These are phyloP conservation scores for Trissoscelio sp. DNA, from an alignment of 2,888 invertebrate species.

Conservation along the genomic window DNA sequence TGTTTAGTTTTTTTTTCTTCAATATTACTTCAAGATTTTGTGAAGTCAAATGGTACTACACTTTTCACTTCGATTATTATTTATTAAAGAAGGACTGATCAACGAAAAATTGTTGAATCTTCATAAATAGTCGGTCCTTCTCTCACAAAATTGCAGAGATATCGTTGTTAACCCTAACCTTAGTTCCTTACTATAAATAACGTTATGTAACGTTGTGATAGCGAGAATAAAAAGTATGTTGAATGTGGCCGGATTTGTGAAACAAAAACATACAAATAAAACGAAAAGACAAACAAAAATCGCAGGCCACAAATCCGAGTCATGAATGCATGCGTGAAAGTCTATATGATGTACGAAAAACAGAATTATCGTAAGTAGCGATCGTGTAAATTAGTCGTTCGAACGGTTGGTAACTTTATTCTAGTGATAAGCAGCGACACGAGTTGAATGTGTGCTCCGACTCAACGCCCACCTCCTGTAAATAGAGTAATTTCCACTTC, in stretches of 20 bases:
- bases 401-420: slow-evolving; percentile 47
- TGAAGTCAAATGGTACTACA: slow-evolving; percentile 18
- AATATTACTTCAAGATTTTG: background rate
- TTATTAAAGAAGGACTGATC: slow-evolving; percentile 25
- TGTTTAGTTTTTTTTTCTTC: background rate
- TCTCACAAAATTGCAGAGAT: slow-evolving; percentile 35
- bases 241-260: slow-evolving; percentile 6
- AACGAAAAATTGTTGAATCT: slow-evolving; percentile 24
- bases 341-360: slow-evolving; percentile 25
- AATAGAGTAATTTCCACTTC: slow-evolving; percentile 36
- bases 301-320: slow-evolving; percentile 1
- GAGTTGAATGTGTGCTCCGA: slow-evolving; percentile 40
- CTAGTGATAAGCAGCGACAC: slow-evolving; percentile 32
- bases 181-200: slow-evolving; percentile 60
- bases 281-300: background rate
- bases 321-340: slow-evolving; percentile 25
- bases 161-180: slow-evolving; percentile 57
- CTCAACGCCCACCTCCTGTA: slow-evolving; percentile 47
- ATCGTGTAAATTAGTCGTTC: slow-evolving; percentile 54
- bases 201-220: slow-evolving; percentile 52
- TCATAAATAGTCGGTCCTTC: slow-evolving; percentile 7
- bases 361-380: slow-evolving; percentile 40
- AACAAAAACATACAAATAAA: background rate
- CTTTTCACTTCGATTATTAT: slow-evolving; percentile 26
- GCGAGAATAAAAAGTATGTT: slow-evolving; percentile 29